Evolutionary conservation across 2,888 invertebrate genomes (phyloP).

Genomic region (Danaus chrysippus): DNA sequence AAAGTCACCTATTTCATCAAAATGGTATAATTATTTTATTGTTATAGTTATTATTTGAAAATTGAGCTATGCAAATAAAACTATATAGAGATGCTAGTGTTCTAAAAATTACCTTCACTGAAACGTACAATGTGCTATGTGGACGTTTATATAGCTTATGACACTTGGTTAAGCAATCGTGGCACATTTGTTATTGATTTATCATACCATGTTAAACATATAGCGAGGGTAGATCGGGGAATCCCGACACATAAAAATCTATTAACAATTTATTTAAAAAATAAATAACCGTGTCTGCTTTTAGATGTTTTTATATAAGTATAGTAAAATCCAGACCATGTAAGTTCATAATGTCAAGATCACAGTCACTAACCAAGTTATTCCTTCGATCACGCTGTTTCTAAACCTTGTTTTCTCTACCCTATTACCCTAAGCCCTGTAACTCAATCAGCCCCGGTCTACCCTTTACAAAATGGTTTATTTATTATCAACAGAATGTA

Average conservation of each 20-base stretch:
- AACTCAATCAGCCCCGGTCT: not conserved
- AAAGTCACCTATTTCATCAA: too few relatives aligned
- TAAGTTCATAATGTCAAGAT: too few relatives aligned
- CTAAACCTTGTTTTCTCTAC: not conserved
- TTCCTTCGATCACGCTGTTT: not conserved
- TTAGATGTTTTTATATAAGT: too few relatives aligned
- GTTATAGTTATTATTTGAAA: too few relatives aligned
- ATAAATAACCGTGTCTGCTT: too few relatives aligned
- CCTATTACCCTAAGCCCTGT: not conserved
- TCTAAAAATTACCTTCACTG: not conserved
- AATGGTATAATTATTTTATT: too few relatives aligned
- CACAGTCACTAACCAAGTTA: not conserved
- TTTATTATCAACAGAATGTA: slow-evolving; percentile 2
- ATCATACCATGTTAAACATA: not conserved
- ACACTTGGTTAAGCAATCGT: not conserved
- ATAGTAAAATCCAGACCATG: too few relatives aligned
- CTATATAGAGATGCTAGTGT: too few relatives aligned
- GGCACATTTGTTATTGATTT: not conserved
- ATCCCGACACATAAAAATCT: too few relatives aligned
- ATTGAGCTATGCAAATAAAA: too few relatives aligned
- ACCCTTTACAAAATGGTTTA: not conserved
- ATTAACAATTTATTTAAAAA: too few relatives aligned
- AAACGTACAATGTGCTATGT: not conserved
- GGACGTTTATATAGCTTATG: too few relatives aligned
- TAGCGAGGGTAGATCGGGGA: not conserved